Evolutionary conservation across 2,888 invertebrate genomes (phyloP).

Genomic region (Drosophila barbarae): DNA sequence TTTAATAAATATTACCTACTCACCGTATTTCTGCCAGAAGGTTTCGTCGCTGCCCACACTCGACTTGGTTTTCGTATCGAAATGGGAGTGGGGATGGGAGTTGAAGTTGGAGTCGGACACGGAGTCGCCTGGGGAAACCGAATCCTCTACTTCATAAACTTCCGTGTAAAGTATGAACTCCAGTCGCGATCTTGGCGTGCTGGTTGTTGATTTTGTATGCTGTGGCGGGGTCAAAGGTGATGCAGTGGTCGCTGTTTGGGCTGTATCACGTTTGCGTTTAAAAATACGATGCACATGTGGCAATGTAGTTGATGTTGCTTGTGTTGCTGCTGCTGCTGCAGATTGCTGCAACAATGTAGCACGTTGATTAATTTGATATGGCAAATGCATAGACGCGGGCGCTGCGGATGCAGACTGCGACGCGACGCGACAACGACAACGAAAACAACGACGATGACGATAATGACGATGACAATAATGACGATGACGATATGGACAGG

Average conservation of each 20-base stretch:
- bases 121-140: constrained; percentile 19
- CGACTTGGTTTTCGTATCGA: constrained; percentile 23
- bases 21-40: constrained; percentile 77
- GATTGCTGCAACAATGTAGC: constrained; percentile 72
- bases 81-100: constrained; percentile 9
- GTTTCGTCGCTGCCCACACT: constrained; percentile 41
- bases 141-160: constrained; percentile 63
- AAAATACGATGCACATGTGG: constrained; percentile 64
- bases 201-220: constrained; percentile 35
- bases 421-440: constrained; percentile 57
- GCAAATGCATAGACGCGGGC: constrained; percentile 69
- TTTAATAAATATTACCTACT: constrained; percentile 47
- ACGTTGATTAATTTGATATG: constrained; percentile 75
- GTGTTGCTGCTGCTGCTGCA: constrained; percentile 41
- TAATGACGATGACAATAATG: constrained; percentile 14
- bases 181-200: constrained; percentile 53
- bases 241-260: constrained; percentile 56
- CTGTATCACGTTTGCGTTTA: constrained; percentile 74
- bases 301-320: constrained; percentile 39
- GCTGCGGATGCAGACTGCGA: constrained; percentile 52
- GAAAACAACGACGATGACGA: constrained; percentile 16
- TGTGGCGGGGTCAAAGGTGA: constrained; percentile 67
- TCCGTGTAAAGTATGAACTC: constrained; percentile 72
- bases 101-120: constrained; percentile 5
- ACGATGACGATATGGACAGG: constrained; percentile 5